These are phyloP conservation scores for Drosophila rhopaloa DNA, from an alignment of 1,140 invertebrate species.

Conservation along the genomic window DNA sequence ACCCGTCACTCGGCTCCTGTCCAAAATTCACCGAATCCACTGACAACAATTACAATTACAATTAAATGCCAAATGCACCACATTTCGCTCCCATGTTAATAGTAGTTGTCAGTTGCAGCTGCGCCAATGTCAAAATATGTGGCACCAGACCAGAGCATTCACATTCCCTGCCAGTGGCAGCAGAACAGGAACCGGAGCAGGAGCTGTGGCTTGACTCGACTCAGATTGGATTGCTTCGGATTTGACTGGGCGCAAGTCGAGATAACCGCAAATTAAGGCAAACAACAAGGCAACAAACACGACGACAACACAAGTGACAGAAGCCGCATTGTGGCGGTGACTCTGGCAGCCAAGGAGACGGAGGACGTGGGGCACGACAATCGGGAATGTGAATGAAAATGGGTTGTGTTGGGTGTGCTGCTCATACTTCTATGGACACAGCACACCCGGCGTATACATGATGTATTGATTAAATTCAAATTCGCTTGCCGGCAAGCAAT, in stretches of 20 bases:
- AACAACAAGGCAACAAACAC: conserved; percentile 54
- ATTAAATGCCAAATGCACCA: conserved; percentile 67
- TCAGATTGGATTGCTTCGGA: conserved; percentile 39
- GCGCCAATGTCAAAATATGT: conserved; percentile 44
- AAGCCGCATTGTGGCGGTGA: conserved; percentile 29
- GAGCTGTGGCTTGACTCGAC: conserved; percentile 32
- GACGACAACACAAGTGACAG: conserved; percentile 26
- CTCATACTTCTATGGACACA: conserved; percentile 18
- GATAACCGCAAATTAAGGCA: conserved; percentile 74
- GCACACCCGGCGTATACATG: conserved; percentile 59
- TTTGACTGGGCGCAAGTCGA: conserved; percentile 29
- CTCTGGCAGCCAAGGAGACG: conserved; percentile 17
- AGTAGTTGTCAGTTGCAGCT: conserved; percentile 76
- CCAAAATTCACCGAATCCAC: conserved; percentile 54
- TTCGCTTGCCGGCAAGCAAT: conserved; percentile 35
- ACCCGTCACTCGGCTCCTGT: conserved; percentile 29
- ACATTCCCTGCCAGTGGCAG: conserved; percentile 12
- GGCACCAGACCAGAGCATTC: conserved; percentile 14
- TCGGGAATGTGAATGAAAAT: neutral
- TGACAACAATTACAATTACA: conserved; percentile 54
- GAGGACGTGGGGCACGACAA: neutral
- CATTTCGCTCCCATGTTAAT: conserved; percentile 50
- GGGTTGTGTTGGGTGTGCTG: neutral
- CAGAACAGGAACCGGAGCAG: neutral
- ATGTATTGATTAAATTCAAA: conserved; percentile 78